Evolutionary conservation across 2,797 vertebrate genomes (phyloP).

Genomic region (Sparidentex hasta): DNA sequence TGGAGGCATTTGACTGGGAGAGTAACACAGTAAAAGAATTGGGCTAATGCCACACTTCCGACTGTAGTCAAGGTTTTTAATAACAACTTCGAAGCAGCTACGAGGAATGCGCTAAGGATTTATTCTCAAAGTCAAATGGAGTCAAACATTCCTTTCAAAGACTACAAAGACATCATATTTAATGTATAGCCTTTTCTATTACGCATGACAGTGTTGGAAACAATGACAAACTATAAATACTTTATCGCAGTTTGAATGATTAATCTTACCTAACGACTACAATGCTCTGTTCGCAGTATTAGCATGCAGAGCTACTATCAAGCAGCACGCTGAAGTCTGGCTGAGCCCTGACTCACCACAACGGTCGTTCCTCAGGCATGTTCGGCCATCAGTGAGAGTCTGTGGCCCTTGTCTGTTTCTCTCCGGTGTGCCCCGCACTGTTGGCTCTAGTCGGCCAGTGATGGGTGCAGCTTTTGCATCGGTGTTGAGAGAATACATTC

Average conservation of each 20-base stretch:
- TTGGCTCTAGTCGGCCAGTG: too few relatives aligned
- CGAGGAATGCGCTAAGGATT: not conserved
- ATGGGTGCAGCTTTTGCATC: too few relatives aligned
- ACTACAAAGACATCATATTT: not conserved
- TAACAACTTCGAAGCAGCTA: too few relatives aligned
- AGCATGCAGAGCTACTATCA: not conserved
- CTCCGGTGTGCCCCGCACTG: too few relatives aligned
- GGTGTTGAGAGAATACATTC: too few relatives aligned
- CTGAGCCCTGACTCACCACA: too few relatives aligned
- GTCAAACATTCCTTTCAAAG: not conserved
- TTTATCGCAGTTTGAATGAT: not conserved
- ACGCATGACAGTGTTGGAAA: not conserved
- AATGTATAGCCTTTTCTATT: not conserved
- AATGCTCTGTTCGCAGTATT: not conserved
- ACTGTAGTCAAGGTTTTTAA: too few relatives aligned
- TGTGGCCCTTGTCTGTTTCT: too few relatives aligned
- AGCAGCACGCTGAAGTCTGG: not conserved
- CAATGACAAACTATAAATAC: not conserved
- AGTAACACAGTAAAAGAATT: not conserved
- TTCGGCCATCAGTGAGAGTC: too few relatives aligned
- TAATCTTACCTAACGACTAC: not conserved
- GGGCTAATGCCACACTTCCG: too few relatives aligned
- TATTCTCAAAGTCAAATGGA: slow-evolving; percentile 1
- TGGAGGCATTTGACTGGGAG: not conserved
- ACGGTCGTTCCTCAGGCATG: too few relatives aligned